Base-by-base conservation (phyloP, 2,888 invertebrate species). In the Eupithecia exiguata region DNA sequence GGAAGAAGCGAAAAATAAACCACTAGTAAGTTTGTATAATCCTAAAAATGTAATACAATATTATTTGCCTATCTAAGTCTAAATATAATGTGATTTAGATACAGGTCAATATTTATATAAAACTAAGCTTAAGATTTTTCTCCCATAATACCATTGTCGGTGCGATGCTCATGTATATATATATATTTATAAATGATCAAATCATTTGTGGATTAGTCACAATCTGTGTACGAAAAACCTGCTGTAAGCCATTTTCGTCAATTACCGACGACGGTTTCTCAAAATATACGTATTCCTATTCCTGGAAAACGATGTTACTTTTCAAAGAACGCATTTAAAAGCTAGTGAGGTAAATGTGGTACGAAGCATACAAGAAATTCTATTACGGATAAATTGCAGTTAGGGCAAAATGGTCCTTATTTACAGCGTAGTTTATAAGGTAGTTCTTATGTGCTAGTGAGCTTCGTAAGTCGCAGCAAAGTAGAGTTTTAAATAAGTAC, bases 381-480 rank as follows among this genome's bases (percentile, higher is more conserved):
- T 35, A 61, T 69, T 74, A 69, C 21, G 62, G 43, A 77, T 76
- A 76, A 79, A 77, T 75, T 73, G 66, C 73, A 68, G 71, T 74
- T 25, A 49, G 66, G 58, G 71, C 70, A 70, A 53, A 69, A 71
- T n/a, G 65, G 43, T 72, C 43, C n/a, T 14, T 71, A 72, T 74
- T 72, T 74, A 67, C 74, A 63, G 65, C 67, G 76, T 69, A 72
- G 25, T 58, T 74, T 77, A 76, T 70, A 76, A 75, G 68, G 72
- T 75, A 76, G 76, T 75, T 78, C 53, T 71, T 77, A 72, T 76
- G 75, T 77, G 76, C 76, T 78, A 73, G 69, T 70, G 53, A 78
- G 75, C 76, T 72, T 43, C 63, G 78, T 74, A 72, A 77, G 68
- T 75, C 71, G 70, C 68, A 58, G 12, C 21, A 21, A 21, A 2